Conservation (phyloP, 1,140 invertebrate genomes). For the Drosophila mojavensis region DNA sequence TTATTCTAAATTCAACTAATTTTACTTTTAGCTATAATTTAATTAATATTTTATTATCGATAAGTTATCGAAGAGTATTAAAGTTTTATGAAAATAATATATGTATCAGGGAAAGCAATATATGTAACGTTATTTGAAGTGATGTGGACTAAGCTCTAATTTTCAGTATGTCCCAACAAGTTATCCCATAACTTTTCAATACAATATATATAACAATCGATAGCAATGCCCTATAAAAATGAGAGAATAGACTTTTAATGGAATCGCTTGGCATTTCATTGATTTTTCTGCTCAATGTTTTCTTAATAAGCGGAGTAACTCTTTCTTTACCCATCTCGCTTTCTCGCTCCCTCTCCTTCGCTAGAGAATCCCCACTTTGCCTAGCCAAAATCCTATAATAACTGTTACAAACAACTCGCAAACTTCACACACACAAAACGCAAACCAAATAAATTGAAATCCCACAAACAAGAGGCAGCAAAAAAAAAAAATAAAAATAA, state of each 20-base stretch:
- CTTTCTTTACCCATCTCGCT: not conserved
- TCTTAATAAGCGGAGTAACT: slow-evolving; percentile 18
- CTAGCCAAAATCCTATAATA: slow-evolving; percentile 44
- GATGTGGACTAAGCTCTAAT: too few species aligned
- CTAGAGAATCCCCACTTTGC: not conserved
- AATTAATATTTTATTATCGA: too few species aligned
- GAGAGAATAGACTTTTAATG: not conserved
- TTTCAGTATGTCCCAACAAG: too few species aligned
- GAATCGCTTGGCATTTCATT: not conserved
- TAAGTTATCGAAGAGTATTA: too few species aligned
- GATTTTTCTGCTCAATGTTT: slow-evolving; percentile 8
- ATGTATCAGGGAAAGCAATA: too few species aligned
- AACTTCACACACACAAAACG: slow-evolving; percentile 24
- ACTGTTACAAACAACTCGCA: slow-evolving; percentile 40
- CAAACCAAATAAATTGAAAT: slow-evolving; percentile 43
- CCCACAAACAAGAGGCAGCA: slow-evolving; percentile 10
- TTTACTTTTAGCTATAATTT: too few species aligned
- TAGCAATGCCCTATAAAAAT: too few species aligned
- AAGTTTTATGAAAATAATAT: too few species aligned
- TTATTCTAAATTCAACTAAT: too few species aligned
- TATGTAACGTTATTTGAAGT: too few species aligned
- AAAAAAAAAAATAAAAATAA: not conserved
- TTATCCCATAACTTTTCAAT: too few species aligned
- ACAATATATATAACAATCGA: too few species aligned
- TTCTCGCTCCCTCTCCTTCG: not conserved